These are phyloP conservation scores for Triplophysa yarkandensis DNA, from an alignment of 2,797 vertebrate species.

Conservation along the genomic window DNA sequence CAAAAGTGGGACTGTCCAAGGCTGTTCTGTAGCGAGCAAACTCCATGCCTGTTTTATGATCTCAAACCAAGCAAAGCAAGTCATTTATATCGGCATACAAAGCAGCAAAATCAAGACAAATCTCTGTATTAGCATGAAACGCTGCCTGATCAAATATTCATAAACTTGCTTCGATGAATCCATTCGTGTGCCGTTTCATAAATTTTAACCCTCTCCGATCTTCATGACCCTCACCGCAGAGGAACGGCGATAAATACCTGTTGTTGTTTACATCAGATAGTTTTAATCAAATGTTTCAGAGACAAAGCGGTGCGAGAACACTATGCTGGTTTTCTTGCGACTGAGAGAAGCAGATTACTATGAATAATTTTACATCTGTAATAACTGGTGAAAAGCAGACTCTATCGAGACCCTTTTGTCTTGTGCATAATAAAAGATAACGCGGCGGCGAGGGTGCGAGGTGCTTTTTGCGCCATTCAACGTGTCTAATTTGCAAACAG, in stretches of 20 bases:
- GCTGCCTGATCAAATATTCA: slow-evolving; percentile 70
- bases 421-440: slow-evolving; percentile 53
- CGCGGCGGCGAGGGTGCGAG: slow-evolving; percentile 46
- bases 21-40: slow-evolving; percentile 28
- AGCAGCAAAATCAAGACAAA: slow-evolving; percentile 52
- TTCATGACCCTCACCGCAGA: slow-evolving; percentile 25
- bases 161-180: slow-evolving; percentile 57
- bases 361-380: slow-evolving; percentile 59
- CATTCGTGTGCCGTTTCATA: slow-evolving; percentile 7
- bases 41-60: not conserved
- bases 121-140: slow-evolving; percentile 67
- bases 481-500: slow-evolving; percentile 50
- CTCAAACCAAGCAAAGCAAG: slow-evolving; percentile 39
- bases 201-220: slow-evolving; percentile 34
- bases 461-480: slow-evolving; percentile 46
- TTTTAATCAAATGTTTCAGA: slow-evolving; percentile 55
- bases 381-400: slow-evolving; percentile 52
- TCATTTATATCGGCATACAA: slow-evolving; percentile 3
- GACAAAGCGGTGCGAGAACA: slow-evolving; percentile 18
- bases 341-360: slow-evolving; percentile 43
- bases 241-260: slow-evolving; percentile 55
- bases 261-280: slow-evolving; percentile 52
- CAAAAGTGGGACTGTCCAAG: slow-evolving; percentile 11
- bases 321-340: not conserved
- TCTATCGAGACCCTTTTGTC: slow-evolving; percentile 48